phyloP scores from a whole-genome alignment of 2,113 vertebrate species.

The Hyperopisus bebe region DNA sequence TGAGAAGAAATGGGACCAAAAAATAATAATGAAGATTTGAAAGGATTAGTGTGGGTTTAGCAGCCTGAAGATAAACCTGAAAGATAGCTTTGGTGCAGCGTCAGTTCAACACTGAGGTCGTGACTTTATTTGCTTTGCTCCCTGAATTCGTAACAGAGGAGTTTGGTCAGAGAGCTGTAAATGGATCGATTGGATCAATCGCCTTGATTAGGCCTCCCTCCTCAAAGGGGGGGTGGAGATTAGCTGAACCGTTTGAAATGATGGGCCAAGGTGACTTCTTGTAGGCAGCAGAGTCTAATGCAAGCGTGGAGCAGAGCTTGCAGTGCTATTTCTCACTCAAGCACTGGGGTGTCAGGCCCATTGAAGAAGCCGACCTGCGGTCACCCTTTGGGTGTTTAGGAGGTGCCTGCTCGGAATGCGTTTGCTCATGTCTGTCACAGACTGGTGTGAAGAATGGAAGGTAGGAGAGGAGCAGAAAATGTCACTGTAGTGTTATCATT shows the following conservation, averaged over 20 bases:
- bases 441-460: background rate
- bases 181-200: background rate
- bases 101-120: constrained; percentile 49
- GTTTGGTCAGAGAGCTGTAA: constrained; percentile 1
- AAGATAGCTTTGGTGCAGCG: constrained; percentile 36
- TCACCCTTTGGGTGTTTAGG: background rate
- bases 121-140: constrained; percentile 43
- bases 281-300: background rate
- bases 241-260: background rate
- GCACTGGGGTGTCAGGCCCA: background rate
- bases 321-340: too few species aligned
- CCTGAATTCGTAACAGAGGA: background rate
- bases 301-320: background rate
- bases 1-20: constrained; percentile 32
- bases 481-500: background rate
- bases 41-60: constrained; percentile 51
- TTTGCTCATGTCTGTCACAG: background rate
- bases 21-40: constrained; percentile 40
- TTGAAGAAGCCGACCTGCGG: background rate
- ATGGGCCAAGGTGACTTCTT: background rate
- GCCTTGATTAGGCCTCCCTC: background rate
- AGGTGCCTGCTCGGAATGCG: background rate
- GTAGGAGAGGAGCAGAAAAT: background rate
- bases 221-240: background rate
- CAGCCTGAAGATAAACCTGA: constrained; percentile 38